Base-by-base conservation (phyloP, 2,888 invertebrate genomes). In the Eudemis profundana region DNA sequence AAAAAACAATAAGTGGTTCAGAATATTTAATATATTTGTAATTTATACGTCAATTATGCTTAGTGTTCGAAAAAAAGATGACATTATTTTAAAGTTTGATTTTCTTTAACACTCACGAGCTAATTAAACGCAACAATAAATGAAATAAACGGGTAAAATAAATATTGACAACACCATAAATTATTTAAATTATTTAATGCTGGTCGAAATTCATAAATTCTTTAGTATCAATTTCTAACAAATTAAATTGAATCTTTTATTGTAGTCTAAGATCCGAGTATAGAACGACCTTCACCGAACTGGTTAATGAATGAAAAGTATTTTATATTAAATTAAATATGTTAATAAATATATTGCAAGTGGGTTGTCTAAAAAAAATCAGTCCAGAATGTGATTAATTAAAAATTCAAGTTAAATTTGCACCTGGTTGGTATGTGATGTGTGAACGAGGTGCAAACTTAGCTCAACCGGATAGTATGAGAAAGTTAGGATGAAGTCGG, bases 101-200 rank as follows among this genome's bases (percentile, higher is more conserved):
- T 51, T 19, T 36, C 8, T 49, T 27, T 47, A 23, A 23, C 14
- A 42, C 17, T 15, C 46, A 47, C 14, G 33, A 19, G 17, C 19
- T 0, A 56, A 42, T n/a, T 33, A 33, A 12, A 29, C 12, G 17
- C 7, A 54, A 23, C n/a, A 61, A 51, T 38, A 29, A 29, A 50
- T 21, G 27, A 68, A 65, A 60, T 42, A 57, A 57, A 61, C 65
- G 68, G 49, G 64, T 56, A 42, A 66, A 70, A 57, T 42, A 59
- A 70, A 66, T 40, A 66, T 62, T 63, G 42, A 68, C 42, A 64
- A 71, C 64, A 67, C 61, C 51, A 67, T 46, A 29, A 38, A 60
- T 51, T 61, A 66, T 67, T 53, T 51, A 15, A 61, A 67, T 62
- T 59, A 47, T 70, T 70, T 70, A 69, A 57, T 67, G 66, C 54